These are phyloP conservation scores for Myodes glareolus DNA, from an alignment of 2,113 vertebrate species.

Conservation along the genomic window DNA sequence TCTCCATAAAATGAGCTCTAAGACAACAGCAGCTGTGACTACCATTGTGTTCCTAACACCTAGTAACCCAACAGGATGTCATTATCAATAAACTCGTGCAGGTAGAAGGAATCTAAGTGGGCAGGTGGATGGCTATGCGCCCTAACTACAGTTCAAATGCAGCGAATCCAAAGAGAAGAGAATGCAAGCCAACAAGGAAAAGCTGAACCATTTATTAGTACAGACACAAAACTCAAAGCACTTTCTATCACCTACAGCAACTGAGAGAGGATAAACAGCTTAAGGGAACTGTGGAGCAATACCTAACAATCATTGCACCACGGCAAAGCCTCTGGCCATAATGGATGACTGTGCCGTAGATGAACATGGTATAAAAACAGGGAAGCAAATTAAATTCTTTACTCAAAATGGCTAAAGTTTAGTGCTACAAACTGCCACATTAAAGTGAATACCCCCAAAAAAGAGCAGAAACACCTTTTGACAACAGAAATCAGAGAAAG, in stretches of 20 bases:
- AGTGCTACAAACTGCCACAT: conserved; percentile 26
- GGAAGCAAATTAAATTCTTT: conserved; percentile 5
- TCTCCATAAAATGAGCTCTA: conserved; percentile 12
- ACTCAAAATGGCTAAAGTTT: conserved; percentile 47
- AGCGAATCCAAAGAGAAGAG: conserved; percentile 40
- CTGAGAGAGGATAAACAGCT: neutral
- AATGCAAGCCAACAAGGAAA: neutral
- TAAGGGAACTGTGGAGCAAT: neutral
- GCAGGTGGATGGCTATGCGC: neutral
- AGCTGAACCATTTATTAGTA: neutral
- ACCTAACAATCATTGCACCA: neutral
- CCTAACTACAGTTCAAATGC: conserved; percentile 8
- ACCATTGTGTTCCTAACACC: neutral
- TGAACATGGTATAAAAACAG: conserved; percentile 3
- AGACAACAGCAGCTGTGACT: conserved; percentile 6
- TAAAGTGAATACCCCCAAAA: conserved; percentile 43
- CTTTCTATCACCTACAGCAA: conserved; percentile 4
- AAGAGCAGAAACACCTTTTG: conserved; percentile 27
- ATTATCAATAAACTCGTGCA: conserved; percentile 33
- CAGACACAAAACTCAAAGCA: conserved; percentile 27
- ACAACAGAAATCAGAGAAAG: conserved; percentile 62
- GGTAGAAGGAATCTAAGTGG: conserved; percentile 13
- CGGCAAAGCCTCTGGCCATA: neutral
- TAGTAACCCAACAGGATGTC: neutral
- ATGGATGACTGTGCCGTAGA: conserved; percentile 25